Conservation (phyloP, 1,140 invertebrate species). For the Zaprionus vittiger region DNA sequence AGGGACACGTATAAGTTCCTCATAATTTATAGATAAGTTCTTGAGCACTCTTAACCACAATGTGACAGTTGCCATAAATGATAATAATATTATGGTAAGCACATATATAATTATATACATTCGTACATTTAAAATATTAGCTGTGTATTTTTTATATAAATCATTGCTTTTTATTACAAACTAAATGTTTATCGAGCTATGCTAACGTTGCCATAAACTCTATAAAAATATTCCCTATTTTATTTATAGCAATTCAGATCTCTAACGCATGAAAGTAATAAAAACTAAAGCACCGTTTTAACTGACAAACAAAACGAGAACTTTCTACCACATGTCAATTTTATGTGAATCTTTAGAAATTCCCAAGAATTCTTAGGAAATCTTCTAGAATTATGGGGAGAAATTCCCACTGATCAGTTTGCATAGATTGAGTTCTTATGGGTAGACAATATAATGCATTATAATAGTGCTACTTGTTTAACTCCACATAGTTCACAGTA, state of each 20-base stretch:
- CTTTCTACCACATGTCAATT: constrained; percentile 1
- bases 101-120: too few species aligned
- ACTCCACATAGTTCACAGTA: too few species aligned
- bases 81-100: neutral
- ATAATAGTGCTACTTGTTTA: too few species aligned
- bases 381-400: neutral
- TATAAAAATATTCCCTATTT: neutral
- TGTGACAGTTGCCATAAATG: neutral
- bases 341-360: neutral
- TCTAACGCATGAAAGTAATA: constrained; percentile 1
- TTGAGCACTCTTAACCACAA: neutral
- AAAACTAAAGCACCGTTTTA: neutral
- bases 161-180: neutral
- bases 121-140: too few species aligned
- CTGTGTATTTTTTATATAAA: neutral
- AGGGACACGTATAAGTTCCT: neutral
- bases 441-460: too few species aligned
- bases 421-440: too few species aligned
- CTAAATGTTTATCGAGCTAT: constrained; percentile 4
- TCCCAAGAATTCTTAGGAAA: neutral
- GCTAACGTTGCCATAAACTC: constrained; percentile 4
- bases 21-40: neutral
- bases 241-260: constrained; percentile 2
- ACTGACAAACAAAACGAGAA: neutral
- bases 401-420: neutral